Base-by-base conservation (phyloP, 2,797 vertebrate genomes). In the Gymnothorax reevesii region DNA sequence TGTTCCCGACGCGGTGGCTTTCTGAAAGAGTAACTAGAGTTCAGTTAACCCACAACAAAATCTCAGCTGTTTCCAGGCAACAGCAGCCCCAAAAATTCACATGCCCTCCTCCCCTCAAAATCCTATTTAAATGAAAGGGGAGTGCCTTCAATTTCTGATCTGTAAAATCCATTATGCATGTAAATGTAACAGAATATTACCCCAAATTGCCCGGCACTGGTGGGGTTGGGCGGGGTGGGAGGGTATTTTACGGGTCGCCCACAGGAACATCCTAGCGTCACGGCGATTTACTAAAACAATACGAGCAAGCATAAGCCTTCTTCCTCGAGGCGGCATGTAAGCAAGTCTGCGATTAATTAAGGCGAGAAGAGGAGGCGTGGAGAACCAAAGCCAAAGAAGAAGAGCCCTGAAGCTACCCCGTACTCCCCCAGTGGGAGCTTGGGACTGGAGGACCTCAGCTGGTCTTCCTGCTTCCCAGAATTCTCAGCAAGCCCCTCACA, bases 91-190 rank as follows among this genome's bases (percentile, higher is more conserved):
- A 20, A n/a, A 22, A 12, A 33, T 73, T 73, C 13, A 73, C 27
- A 73, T 27, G 71, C 75, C 49, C 49, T 54, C 75, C n/a, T n/a
- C 0, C n/a, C 49, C 75, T n/a, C 75, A 20, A 15, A 52, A 42
- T 77, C 73, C 73, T 42, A 77, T 79, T 20, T 49, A 54, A 79
- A 54, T 4, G n/a, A 42, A 79, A 20, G 75, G 54, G 75, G 17
- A 49, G 20, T 20, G 7, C 49, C 27, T 94, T 94, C 93, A 92
- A 93, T 92, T 93, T 90, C 89, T 93, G 87, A 86, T 92, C 95
- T 93, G 93, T 93, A 90, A 42, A 96, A 96, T 96, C 94, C 97
- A 94, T 95, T 94, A 96, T 95, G 94, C 94, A 94, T 92, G 90
- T 84, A 85, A 42, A 90, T 88, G 94, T 94, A 93, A 91, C 91